Evolutionary conservation across 2,888 invertebrate genomes (phyloP), one percentile per base, ranked within the genome.

Genomic region (Dione vanillae): DNA sequence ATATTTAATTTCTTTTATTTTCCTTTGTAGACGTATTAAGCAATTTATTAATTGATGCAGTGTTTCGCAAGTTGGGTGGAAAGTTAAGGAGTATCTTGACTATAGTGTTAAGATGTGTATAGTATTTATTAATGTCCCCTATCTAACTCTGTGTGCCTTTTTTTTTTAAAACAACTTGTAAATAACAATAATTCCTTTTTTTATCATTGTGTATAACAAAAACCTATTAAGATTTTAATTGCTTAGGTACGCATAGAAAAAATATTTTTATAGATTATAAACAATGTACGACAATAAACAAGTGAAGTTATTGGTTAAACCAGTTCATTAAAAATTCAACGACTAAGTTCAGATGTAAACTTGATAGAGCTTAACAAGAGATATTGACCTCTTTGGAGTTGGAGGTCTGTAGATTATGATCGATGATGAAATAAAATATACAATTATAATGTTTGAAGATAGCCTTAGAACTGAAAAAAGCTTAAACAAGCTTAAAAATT

Each of bases 351-450:
- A 82, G 79, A 83, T 81, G 79, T 79, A 78, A 40, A 0, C 56
- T 56, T 80, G 81, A 85, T 88, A 82, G 83, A 85, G 85, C 86
- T 85, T 85, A 82, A 80, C 79, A 85, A 87, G 85, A 91, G 90
- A 91, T 91, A 90, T 90, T 91, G 91, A 92, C 90, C 91, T 83
- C 86, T 75, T 79, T 79, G 71, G 83, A 87, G 86, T 84, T 87
- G 85, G 90, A 86, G 84, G 87, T 83, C 86, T 84, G 87, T 56
- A 16, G 61, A 61, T 45, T 61, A 89, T 91, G 91, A 91, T 90
- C 83, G 89, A 92, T 91, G 85, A 82, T 82, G 84, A 86, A 84
- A 83, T 76, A 82, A 80, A 78, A 77, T 79, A 81, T 87, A 83
- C 82, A 86, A 88, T 71, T 71, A 72, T 70, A 69, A 70, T 45